A percentile compares a stretch with the other conserved stretches of the same genome.
These are phyloP conservation scores for Echiichthys vipera DNA, from an alignment of 2,797 vertebrate genomes.

Conservation along the genomic window DNA sequence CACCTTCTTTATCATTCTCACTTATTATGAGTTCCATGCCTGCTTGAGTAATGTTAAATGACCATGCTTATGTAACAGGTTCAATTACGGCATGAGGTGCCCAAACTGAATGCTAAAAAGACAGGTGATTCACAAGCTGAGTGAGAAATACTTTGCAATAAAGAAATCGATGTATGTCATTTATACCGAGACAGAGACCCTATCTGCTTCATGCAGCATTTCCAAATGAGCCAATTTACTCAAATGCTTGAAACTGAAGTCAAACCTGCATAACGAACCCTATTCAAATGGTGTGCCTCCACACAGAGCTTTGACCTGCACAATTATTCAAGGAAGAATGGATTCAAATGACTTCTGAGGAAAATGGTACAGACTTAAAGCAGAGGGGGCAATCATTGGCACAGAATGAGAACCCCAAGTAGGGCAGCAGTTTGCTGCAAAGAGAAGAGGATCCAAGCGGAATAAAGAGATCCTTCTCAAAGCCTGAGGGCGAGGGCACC, in stretches of 20 bases:
- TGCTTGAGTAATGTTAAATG: slow-evolving; percentile 61
- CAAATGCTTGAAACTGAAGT: slow-evolving; percentile 47
- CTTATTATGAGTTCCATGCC: slow-evolving; percentile 47
- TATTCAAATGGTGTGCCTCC: slow-evolving; percentile 46
- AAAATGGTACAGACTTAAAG: slow-evolving; percentile 64
- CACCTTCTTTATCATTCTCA: slow-evolving; percentile 13
- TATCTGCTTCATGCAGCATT: slow-evolving; percentile 44
- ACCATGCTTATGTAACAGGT: slow-evolving; percentile 56
- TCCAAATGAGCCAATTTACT: slow-evolving; percentile 63
- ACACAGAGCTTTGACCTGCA: slow-evolving; percentile 60
- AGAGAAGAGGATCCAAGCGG: slow-evolving; percentile 59
- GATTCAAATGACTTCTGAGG: slow-evolving; percentile 63
- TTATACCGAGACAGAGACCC: slow-evolving; percentile 41
- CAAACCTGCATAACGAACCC: slow-evolving; percentile 49
- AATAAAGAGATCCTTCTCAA: slow-evolving; percentile 70
- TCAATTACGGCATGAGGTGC: slow-evolving; percentile 49
- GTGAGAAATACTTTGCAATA: slow-evolving; percentile 50
- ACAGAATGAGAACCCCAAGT: slow-evolving; percentile 63
- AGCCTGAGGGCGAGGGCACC: slow-evolving; percentile 41
- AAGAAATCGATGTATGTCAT: slow-evolving; percentile 62
- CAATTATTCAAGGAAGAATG: slow-evolving; percentile 71
- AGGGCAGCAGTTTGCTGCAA: slow-evolving; percentile 65
- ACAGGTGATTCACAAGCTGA: slow-evolving; percentile 32
- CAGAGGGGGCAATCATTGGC: slow-evolving; percentile 48
- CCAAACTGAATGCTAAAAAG: slow-evolving; percentile 59